A percentile compares a stretch with the other conserved stretches of the same genome.
These are phyloP conservation scores for Chloromyia formosa DNA, from an alignment of 2,888 invertebrate genomes.

Conservation along the genomic window DNA sequence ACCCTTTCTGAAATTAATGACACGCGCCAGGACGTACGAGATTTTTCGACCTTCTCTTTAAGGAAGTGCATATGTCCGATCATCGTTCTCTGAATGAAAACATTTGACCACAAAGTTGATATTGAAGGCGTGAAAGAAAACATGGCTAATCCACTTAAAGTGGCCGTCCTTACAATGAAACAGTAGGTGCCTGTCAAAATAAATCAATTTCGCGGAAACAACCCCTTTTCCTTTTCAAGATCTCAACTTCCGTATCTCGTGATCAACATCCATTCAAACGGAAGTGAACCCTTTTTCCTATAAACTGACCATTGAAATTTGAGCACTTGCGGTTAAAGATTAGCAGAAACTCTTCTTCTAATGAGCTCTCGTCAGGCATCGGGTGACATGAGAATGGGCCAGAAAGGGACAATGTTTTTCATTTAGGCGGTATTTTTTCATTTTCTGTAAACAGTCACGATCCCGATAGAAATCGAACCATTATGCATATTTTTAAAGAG, in stretches of 20 bases:
- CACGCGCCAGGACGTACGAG: not conserved
- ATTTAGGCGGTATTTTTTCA: not conserved
- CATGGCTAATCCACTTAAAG: constrained; percentile 38
- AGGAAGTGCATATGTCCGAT: not conserved
- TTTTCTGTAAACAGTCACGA: constrained; percentile 15
- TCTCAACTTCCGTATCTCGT: constrained; percentile 32
- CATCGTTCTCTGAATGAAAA: not conserved
- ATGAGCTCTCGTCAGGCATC: constrained; percentile 20
- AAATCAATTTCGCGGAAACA: constrained; percentile 33
- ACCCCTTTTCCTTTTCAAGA: not conserved
- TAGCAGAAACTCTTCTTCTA: constrained; percentile 25
- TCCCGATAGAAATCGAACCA: constrained; percentile 26
- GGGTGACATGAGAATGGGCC: not conserved
- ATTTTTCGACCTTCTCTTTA: not conserved
- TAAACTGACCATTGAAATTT: constrained; percentile 21
- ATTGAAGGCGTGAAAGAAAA: constrained; percentile 39
- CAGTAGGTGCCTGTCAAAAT: constrained; percentile 43
- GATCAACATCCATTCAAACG: constrained; percentile 5
- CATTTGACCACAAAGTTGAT: not conserved
- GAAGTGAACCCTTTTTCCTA: constrained; percentile 38
- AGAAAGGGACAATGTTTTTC: constrained; percentile 19
- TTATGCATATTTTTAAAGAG: constrained; percentile 28
- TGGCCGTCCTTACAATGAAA: constrained; percentile 23
- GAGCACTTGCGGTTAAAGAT: constrained; percentile 31
- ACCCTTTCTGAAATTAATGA: not conserved